Conservation (phyloP, 1,140 invertebrate species). For the Dolichoris vasculosae region DNA sequence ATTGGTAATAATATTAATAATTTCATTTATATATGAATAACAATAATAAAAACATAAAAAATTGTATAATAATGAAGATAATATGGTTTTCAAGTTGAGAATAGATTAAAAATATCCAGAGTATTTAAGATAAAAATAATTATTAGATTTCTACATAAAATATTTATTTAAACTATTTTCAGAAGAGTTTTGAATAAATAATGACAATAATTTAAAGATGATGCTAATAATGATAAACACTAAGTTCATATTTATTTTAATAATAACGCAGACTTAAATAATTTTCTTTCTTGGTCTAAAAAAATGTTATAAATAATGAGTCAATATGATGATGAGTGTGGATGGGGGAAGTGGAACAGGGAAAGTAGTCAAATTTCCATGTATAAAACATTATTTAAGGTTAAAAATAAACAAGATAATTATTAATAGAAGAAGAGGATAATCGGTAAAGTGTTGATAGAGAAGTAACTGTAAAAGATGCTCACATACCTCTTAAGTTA, state of each 20-base stretch:
- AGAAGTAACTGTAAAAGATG: not conserved
- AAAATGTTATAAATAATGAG: not conserved
- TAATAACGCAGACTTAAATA: not conserved
- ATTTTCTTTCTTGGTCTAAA: not conserved
- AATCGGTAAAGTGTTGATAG: not conserved
- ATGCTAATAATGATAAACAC: constrained; percentile 13
- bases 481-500: not conserved
- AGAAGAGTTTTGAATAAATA: not conserved
- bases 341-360: not conserved
- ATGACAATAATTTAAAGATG: not conserved
- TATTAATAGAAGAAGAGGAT: constrained; percentile 25
- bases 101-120: too few species aligned
- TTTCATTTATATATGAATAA: too few species aligned
- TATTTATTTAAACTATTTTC: not conserved
- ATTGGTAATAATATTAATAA: too few species aligned
- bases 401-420: not conserved
- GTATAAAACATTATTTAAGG: not conserved
- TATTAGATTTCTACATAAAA: not conserved
- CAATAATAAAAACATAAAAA: too few species aligned
- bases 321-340: not conserved
- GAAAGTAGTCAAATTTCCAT: not conserved
- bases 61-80: too few species aligned
- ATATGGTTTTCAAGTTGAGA: too few species aligned
- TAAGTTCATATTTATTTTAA: not conserved
- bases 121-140: not conserved